Evolutionary conservation across 2,113 vertebrate genomes (phyloP), one percentile per base, ranked within the genome.

Genomic region (Meles meles): DNA sequence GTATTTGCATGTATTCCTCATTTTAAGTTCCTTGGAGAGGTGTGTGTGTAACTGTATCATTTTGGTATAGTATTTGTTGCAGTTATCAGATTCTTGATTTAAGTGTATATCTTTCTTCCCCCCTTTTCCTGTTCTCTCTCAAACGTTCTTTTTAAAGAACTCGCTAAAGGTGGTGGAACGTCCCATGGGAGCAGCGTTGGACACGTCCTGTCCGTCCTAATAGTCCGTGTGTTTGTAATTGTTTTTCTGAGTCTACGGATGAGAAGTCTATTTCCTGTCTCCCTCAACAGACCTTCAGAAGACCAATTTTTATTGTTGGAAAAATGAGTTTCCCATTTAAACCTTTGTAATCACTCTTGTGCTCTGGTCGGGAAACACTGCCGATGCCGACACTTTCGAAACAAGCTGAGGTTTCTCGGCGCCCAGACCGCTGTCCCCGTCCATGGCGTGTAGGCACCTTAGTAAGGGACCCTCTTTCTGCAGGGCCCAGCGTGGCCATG

Each of bases 341-440:
- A 25, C 7, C 27, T 79, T 52, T 27, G 1, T 12, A 29, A 2
- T 5, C 31, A 7, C 17, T 52, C 49, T 25, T 13, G 74, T 4
- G 4, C 5, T n/a, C 21, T 14, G 34, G 31, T 37, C 47, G 13
- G 27, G 17, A 65, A 69, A 27, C 57, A 17, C 1, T 49, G 37
- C 47, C 47, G 1, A 1, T 0, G 14, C 23, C 4, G 6, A 42
- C 49, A 59, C 27, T 72, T 27, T 14, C 3, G 2, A 44, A n/a
- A 47, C 6, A 10, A 29, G 18, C 23, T 44, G 42, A 83, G 49
- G 7, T 59, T 39, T n/a, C 9, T 44, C 14, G 18, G 47, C 12
- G 20, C 37, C 47, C 20, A 3, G 15, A 4, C 6, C 2, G 2
- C 42, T 1, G 4, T 69, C 65, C 18, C 13, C 7, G 0, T 44